Percentiles rank a stretch among this genome's conserved stretches.
Evolutionary conservation across 1,140 invertebrate genomes (phyloP).

Genomic region (Pararge aegeria): DNA sequence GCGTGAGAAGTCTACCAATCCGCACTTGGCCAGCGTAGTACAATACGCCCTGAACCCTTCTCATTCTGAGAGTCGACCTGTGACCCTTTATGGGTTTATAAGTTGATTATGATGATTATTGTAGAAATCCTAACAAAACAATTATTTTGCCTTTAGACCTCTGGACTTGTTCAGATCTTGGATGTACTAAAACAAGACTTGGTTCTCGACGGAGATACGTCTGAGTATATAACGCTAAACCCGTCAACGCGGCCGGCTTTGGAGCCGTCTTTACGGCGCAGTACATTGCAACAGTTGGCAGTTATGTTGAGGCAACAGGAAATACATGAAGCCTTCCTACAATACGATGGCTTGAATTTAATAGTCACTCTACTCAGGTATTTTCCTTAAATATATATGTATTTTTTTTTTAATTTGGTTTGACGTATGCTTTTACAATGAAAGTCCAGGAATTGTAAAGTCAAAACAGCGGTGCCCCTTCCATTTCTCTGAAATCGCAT

Average conservation of each 20-base stretch:
- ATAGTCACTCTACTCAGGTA: conserved; percentile 58
- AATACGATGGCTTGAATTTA: conserved; percentile 51
- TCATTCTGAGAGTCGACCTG: too few species aligned
- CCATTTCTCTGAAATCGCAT: too few species aligned
- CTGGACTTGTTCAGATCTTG: conserved; percentile 56
- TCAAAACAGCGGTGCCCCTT: too few species aligned
- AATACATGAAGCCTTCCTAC: conserved; percentile 50
- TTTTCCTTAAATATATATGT: background rate
- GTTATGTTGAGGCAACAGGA: conserved; percentile 57
- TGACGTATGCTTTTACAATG: too few species aligned
- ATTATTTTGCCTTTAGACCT: conserved; percentile 43
- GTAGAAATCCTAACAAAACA: too few species aligned
- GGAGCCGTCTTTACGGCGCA: conserved; percentile 57
- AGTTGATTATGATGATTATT: too few species aligned
- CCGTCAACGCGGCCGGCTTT: conserved; percentile 29
- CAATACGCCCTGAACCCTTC: too few species aligned
- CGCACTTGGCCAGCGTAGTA: too few species aligned
- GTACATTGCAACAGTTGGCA: conserved; percentile 60
- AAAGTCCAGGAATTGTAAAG: too few species aligned
- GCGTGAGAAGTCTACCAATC: too few species aligned
- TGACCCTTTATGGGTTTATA: too few species aligned
- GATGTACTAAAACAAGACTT: conserved; percentile 72
- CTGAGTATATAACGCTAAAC: conserved; percentile 41
- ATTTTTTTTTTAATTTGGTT: too few species aligned
- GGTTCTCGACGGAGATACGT: conserved; percentile 52